Percentiles rank a stretch among this genome's conserved stretches.
phyloP scores from a whole-genome alignment of 1,140 invertebrate species.

The Drosophila baimaii region DNA sequence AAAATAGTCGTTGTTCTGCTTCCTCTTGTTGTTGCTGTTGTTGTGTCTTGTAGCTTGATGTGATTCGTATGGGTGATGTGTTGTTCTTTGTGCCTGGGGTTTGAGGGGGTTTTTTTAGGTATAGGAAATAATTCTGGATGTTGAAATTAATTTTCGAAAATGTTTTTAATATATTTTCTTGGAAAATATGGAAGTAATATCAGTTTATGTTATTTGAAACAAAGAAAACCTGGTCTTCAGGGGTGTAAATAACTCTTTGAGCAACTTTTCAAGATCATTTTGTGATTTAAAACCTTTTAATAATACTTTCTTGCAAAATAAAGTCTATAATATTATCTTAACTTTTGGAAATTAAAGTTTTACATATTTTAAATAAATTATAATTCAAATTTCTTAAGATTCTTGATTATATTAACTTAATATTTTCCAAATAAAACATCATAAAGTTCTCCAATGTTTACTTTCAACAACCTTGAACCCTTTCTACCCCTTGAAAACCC shows the following conservation, averaged over 20 bases:
- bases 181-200: not conserved
- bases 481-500: not conserved
- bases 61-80: constrained; percentile 44
- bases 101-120: not conserved
- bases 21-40: too few relatives aligned
- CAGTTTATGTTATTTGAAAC: not conserved
- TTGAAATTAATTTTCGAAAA: not conserved
- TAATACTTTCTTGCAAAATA: not conserved
- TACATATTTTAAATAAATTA: fast-evolving
- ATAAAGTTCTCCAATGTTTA: not conserved
- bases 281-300: too few relatives aligned
- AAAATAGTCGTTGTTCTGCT: constrained; percentile 78
- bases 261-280: not conserved
- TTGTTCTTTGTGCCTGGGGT: constrained; percentile 39
- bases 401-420: too few relatives aligned
- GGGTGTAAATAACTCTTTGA: too few relatives aligned
- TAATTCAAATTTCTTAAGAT: not conserved
- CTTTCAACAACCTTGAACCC: not conserved
- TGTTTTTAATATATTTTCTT: not conserved
- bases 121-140: not conserved
- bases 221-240: not conserved
- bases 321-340: not conserved
- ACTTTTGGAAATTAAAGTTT: not conserved
- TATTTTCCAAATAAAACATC: not conserved
- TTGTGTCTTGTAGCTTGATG: constrained; percentile 43